Base-by-base conservation (phyloP, 2,888 invertebrate genomes). In the Dexiosoma caninum region DNA sequence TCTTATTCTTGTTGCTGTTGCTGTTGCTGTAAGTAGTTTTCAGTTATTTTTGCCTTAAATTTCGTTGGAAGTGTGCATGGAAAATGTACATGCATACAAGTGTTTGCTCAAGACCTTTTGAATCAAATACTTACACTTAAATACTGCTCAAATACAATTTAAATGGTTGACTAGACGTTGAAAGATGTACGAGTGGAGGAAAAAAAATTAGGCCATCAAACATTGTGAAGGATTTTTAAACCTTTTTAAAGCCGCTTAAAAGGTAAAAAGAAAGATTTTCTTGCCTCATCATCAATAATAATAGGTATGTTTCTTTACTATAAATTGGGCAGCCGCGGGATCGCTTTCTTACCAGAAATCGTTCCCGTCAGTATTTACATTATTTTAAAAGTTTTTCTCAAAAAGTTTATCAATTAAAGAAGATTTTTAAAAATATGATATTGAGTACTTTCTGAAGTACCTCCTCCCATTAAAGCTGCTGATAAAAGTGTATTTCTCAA, bases 31-130 rank as follows among this genome's bases (percentile, higher is more conserved):
- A 40, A 60, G 23, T 35, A 60, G 42, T 75, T 67, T 55, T 40
- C 51, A 32, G 30, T 55, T 57, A 19, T 69, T 16, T 57, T 71
- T 82, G 35, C n/a, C n/a, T 42, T 66, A 5, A 49, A 57, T 27
- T 67, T 51, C 69, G 27, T 19, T 66, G 44, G 21, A 46, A 57
- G 57, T 57, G 42, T 27, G 3, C n/a, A n/a, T n/a, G n/a, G n/a
- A n/a, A n/a, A n/a, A n/a, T n/a, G n/a, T n/a, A n/a, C n/a, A n/a
- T n/a, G n/a, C n/a, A n/a, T n/a, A n/a, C n/a, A n/a, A n/a, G n/a
- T 74, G 66, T 75, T 76, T 76, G 57, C 19, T 77, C 49, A 72
- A 81, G 67, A 71, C 67, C 66, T 77, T 80, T 75, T 72, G 42
- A 62, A 77, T 37, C 55, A 32, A 62, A 77, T 64, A 77, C 21